Evolutionary conservation across 35 echinoderm and acorn worm species (phyloP), one percentile per base, ranked within the genome.

Genomic region (Holothuria glaberrima): DNA sequence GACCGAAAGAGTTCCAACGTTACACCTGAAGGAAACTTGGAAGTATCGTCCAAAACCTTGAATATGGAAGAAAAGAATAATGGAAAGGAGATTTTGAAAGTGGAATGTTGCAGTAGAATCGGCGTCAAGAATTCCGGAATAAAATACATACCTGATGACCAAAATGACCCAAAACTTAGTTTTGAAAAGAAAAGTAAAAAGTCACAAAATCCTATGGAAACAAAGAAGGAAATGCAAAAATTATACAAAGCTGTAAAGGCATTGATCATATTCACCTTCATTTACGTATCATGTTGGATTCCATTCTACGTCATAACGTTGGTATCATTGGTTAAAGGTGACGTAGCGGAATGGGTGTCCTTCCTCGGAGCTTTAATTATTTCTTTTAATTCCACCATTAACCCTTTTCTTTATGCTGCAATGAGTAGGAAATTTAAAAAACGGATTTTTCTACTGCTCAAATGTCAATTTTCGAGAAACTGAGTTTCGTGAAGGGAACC

Each of bases 391-490:
- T 87, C 85, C 3, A 41, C 85, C 46, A 71, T 87, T 19, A 87
- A 87, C 62, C 85, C 85, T 18, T 87, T 87, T 12, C 58, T 87
- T 48, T 87, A 87, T 71, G 85, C 85, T 36, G 66, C 34, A 26
- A 69, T 87, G 60, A 87, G 85, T 50, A 87, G 67, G 64, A 87
- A 87, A 87, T 87, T 87, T 70, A 70, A 62, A 46, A 87, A 70
- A 10, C 67, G 85, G 46, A 68, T 87, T 36, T 36, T 69, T 12
- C 34, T 87, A 24, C 12, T 87, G 27, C 50, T 50, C 18, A 87
- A 70, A 63, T 87, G 85, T 30, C 34, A 71, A 33, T 69, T 84
- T 36, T 12, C 16, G 16, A 54, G 16, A 54, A 54, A 14, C 16
- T 54, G 50, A 54, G 50, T 0, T 9, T 0, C 36, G 2, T 2